Conservation (phyloP, 1,140 invertebrate genomes). For the Bombus superbus region DNA sequence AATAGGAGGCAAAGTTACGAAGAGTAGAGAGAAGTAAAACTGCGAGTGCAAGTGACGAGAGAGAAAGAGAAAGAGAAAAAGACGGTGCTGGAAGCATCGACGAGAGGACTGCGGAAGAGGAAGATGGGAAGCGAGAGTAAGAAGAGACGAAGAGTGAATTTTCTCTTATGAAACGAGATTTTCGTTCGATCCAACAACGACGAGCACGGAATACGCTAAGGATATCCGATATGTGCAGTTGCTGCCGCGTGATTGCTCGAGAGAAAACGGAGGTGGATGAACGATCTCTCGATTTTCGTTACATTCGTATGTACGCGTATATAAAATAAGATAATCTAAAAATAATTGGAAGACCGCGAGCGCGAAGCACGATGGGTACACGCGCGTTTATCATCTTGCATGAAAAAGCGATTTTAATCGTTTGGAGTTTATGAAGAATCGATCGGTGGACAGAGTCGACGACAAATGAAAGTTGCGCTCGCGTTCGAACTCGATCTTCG, state of each 20-base stretch:
- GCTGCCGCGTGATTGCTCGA: background rate
- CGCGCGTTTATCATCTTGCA: too few relatives aligned
- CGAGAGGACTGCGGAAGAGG: background rate
- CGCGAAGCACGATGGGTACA: background rate
- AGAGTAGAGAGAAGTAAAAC: background rate
- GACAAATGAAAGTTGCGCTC: too few relatives aligned
- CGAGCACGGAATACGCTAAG: conserved; percentile 1
- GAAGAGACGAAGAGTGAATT: background rate
- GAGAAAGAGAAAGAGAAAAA: background rate
- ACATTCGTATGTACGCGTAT: background rate
- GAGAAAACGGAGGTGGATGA: background rate
- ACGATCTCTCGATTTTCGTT: background rate
- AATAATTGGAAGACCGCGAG: background rate
- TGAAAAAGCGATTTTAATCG: too few relatives aligned
- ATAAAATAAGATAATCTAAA: background rate
- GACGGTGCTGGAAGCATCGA: background rate
- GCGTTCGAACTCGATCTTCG: background rate
- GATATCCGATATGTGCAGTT: background rate
- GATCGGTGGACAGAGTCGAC: too few relatives aligned
- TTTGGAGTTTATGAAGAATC: too few relatives aligned
- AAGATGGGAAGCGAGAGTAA: background rate
- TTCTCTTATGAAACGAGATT: background rate
- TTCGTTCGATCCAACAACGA: background rate
- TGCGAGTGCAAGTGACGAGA: too few relatives aligned
- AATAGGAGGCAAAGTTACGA: background rate